Evolutionary conservation across 2,113 vertebrate species (phyloP).

Genomic region (Entomyzon cyanotis): DNA sequence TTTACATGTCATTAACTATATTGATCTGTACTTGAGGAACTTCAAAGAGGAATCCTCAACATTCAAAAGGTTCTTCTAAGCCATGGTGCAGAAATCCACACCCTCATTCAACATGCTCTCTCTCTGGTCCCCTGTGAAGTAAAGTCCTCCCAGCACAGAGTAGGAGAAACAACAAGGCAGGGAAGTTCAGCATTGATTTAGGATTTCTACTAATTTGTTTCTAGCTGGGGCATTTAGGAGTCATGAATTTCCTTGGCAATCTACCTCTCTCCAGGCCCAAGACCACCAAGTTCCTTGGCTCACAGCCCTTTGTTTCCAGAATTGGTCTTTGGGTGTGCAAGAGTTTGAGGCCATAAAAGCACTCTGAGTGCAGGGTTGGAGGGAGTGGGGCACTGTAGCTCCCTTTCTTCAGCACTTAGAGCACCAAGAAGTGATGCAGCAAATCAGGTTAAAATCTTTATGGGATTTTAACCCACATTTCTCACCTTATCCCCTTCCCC

Average conservation of each 20-base stretch:
- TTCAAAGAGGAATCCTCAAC: neutral
- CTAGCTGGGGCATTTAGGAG: neutral
- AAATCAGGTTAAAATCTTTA: neutral
- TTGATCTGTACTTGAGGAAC: neutral
- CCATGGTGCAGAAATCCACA: neutral
- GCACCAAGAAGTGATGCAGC: neutral
- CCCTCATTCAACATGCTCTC: neutral
- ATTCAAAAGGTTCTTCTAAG: neutral
- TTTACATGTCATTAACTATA: neutral
- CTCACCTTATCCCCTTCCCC: neutral
- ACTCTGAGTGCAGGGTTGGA: accelerated
- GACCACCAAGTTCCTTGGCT: neutral
- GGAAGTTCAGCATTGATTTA: neutral
- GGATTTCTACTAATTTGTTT: neutral
- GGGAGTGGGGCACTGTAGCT: neutral
- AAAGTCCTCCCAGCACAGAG: neutral
- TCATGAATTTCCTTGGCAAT: neutral
- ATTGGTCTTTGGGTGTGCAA: neutral
- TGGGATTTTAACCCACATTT: neutral
- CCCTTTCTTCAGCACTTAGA: neutral
- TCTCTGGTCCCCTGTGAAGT: neutral
- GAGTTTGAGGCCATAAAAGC: neutral
- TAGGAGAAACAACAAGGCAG: neutral
- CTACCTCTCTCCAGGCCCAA: neutral
- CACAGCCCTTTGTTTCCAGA: neutral